Percentiles rank a stretch among this genome's conserved stretches.
Evolutionary conservation across 1,140 invertebrate genomes (phyloP).

Genomic region (Carposina sasakii): DNA sequence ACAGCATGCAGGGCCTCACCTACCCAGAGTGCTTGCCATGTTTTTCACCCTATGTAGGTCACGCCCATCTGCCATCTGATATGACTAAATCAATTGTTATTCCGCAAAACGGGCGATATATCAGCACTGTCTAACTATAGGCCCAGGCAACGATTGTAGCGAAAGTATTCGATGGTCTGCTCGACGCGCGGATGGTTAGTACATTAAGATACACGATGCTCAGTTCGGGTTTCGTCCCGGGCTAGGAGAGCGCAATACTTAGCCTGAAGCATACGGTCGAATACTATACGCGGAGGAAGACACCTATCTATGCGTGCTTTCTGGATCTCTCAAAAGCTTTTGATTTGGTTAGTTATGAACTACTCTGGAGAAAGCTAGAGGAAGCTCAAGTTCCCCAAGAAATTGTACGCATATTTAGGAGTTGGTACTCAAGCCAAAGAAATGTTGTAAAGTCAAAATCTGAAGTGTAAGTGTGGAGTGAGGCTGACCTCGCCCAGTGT

Average conservation of each 20-base stretch:
- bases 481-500: too few relatives aligned
- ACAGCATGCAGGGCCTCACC: constrained; percentile 3
- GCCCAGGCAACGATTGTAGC: neutral
- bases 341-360: constrained; percentile 9
- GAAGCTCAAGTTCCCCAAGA: too few relatives aligned
- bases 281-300: neutral
- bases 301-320: too few relatives aligned
- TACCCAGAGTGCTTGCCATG: constrained; percentile 2
- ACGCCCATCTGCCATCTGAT: constrained; percentile 3
- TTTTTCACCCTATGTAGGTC: constrained; percentile 6
- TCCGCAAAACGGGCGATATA: neutral
- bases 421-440: too few relatives aligned
- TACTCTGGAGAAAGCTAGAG: too few relatives aligned
- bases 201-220: neutral
- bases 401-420: too few relatives aligned
- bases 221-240: neutral
- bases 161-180: neutral
- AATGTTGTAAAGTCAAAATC: too few relatives aligned
- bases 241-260: neutral
- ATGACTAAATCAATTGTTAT: constrained; percentile 6
- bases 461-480: too few relatives aligned
- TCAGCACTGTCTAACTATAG: constrained; percentile 2
- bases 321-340: neutral
- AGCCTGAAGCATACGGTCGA: neutral
- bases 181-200: neutral